Evolutionary conservation across 2,888 invertebrate genomes (phyloP), one percentile per base, ranked within the genome.

Genomic region (Bhutanitis thaidina): DNA sequence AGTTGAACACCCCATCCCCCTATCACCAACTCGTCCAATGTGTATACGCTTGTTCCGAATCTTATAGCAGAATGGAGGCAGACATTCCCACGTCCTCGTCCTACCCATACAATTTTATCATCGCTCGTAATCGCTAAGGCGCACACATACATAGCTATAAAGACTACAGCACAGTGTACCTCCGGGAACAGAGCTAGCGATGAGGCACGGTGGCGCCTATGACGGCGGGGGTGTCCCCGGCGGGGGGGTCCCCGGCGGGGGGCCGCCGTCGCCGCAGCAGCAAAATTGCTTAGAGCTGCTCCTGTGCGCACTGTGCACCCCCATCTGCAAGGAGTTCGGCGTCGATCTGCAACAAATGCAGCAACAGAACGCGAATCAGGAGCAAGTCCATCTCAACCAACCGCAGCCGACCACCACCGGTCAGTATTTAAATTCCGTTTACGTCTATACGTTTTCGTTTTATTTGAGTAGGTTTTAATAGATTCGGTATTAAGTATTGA

Each of bases 301-400:
- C 52, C 79, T 89, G 41, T 90, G 90, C 40, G 85, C 88, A 0
- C 77, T 90, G 1, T 90, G 90, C 68, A 45, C 82, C 0, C 90
- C 90, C 50, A 81, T 90, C 60, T 90, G 90, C 75, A 90, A 90
- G 77, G 90, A 90, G 68, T 1, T 90, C 32, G 90, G 90, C 8
- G 60, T 90, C 0, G 88, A 90, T 41, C 61, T 89, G 46, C 78
- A 84, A 47, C 86, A 84, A 44, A 15, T 77, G 43, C 71, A 72
- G 38, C 67, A 67, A 3, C 71, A 67, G 45, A 66, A 69, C 4
- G 65, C 67, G 4, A 81, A 77, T 15, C 75, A 80, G 12, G 83
- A 87, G 13, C 86, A 87, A 52, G 61, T 88, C 8, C 86, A 71
- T 1, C 82, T 87, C 51, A 87, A 79, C 1, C 79, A 80, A 51